A percentile compares a stretch with the other conserved stretches of the same genome.
These are phyloP conservation scores for Fragum sueziense DNA, from an alignment of 2,888 invertebrate species.

Conservation along the genomic window DNA sequence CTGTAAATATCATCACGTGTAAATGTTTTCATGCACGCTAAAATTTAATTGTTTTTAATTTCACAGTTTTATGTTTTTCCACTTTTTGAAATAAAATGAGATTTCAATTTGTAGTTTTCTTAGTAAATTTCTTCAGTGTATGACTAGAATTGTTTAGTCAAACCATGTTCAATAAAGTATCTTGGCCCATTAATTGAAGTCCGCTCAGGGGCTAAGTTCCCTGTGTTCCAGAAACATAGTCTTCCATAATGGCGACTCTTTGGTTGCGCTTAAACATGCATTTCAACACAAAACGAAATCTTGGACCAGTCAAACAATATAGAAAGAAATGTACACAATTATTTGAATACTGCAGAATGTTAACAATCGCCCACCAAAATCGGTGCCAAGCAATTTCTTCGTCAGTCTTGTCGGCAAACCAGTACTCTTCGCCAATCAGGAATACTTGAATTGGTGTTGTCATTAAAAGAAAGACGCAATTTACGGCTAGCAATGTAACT, in stretches of 20 bases:
- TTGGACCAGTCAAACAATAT: conserved; percentile 72
- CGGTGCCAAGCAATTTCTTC: conserved; percentile 61
- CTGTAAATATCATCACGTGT: no score
- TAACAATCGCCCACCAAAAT: conserved; percentile 71
- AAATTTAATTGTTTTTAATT: no score
- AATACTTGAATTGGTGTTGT: conserved; percentile 72
- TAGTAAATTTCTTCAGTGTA: no score
- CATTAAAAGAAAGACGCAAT: conserved; percentile 68
- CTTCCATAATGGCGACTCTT: conserved; percentile 15
- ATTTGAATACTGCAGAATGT: conserved; percentile 74
- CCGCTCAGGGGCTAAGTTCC: no score
- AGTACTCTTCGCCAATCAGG: conserved; percentile 68
- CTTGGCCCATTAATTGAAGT: no score
- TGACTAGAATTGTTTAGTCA: no score
- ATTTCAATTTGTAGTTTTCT: no score
- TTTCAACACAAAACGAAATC: conserved; percentile 67
- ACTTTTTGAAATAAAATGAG: no score
- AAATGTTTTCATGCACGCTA: no score
- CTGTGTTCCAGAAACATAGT: neutral
- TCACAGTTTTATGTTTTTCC: no score
- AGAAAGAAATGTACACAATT: conserved; percentile 74
- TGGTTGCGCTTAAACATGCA: conserved; percentile 48
- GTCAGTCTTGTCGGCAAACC: conserved; percentile 45
- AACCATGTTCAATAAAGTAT: no score
- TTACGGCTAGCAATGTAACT: conserved; percentile 69